A percentile compares a stretch with the other conserved stretches of the same genome.
Conservation (phyloP, 2,797 vertebrate species). For the Amazonetta brasiliensis region DNA sequence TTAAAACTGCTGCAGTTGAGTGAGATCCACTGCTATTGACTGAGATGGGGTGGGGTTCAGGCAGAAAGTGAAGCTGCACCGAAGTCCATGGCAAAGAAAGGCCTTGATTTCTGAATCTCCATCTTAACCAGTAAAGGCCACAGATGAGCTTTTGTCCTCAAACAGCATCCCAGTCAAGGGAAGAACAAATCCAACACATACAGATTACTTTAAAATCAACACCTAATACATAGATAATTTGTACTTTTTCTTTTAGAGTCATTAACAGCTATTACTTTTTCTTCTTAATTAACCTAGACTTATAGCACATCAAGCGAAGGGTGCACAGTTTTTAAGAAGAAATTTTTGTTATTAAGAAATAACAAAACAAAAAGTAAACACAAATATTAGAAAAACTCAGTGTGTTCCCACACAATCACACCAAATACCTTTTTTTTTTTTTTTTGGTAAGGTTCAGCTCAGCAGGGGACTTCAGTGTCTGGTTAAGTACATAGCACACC, state of each 20-base stretch:
- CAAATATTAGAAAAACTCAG: background rate
- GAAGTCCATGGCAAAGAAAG: background rate
- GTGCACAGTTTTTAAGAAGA: too few species aligned
- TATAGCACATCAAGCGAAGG: background rate
- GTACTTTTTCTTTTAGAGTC: background rate
- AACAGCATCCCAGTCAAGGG: background rate
- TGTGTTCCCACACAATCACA: background rate
- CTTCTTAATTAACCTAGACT: background rate
- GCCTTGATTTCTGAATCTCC: background rate
- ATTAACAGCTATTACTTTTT: background rate
- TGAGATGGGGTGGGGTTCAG: background rate
- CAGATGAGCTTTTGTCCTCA: background rate
- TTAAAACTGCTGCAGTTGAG: background rate
- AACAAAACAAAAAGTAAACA: background rate
- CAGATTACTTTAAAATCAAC: background rate
- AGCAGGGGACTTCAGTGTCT: background rate
- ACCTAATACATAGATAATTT: background rate
- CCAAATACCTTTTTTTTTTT: background rate
- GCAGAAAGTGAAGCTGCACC: background rate
- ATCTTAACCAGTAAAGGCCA: background rate
- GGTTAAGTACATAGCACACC: background rate
- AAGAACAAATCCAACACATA: background rate
- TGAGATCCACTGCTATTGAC: background rate
- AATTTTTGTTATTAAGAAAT: too few species aligned
- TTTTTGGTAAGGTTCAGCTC: background rate